These are phyloP conservation scores for Strigamia transsilvanica DNA, from an alignment of 2,888 invertebrate genomes.

Conservation along the genomic window DNA sequence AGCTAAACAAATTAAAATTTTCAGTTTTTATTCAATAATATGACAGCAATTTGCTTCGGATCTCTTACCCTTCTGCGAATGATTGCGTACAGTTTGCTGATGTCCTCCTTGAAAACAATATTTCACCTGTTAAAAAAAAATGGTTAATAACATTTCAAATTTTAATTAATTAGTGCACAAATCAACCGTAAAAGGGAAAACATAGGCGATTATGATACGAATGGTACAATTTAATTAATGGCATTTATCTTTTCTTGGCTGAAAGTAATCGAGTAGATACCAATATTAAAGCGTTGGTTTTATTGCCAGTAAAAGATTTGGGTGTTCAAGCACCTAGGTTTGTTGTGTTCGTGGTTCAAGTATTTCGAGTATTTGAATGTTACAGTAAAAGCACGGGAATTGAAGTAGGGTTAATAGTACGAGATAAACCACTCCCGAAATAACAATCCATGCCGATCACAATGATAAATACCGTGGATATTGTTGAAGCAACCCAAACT, in stretches of 20 bases:
- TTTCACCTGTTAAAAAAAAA: too few relatives aligned
- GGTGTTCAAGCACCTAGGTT: too few relatives aligned
- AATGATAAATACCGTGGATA: constrained; percentile 63
- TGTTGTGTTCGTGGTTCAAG: too few relatives aligned
- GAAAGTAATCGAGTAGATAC: constrained; percentile 72
- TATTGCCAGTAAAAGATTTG: constrained; percentile 91
- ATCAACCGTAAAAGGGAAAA: too few relatives aligned
- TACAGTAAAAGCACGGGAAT: constrained; percentile 68
- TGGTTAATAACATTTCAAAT: too few relatives aligned
- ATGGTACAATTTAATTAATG: neutral
- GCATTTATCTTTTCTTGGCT: constrained; percentile 64
- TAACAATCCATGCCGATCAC: neutral
- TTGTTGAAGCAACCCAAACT: constrained; percentile 67
- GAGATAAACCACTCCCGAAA: neutral
- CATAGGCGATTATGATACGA: constrained; percentile 63
- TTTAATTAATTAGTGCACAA: too few relatives aligned
- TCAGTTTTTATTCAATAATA: too few relatives aligned
- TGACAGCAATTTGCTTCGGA: too few relatives aligned
- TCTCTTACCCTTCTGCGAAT: too few relatives aligned
- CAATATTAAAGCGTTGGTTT: constrained; percentile 82
- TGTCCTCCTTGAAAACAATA: too few relatives aligned
- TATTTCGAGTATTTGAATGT: constrained; percentile 78
- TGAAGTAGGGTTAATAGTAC: constrained; percentile 62
- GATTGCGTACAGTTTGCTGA: too few relatives aligned
- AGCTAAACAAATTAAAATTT: too few relatives aligned